These are phyloP conservation scores for Mesembrinibis cayennensis DNA, from an alignment of 2,113 vertebrate genomes.

Conservation along the genomic window DNA sequence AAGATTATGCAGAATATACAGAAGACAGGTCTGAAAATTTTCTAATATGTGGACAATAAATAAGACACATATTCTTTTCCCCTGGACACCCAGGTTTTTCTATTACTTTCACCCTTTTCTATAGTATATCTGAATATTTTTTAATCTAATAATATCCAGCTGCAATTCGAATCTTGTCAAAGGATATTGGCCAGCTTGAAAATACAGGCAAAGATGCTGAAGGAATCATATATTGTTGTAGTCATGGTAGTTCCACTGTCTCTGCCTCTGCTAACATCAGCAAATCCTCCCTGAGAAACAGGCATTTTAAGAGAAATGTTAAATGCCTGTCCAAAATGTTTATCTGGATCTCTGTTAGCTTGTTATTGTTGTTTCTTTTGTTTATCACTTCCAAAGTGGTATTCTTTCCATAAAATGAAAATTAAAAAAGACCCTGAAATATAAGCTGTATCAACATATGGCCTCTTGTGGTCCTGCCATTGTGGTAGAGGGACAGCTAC, in stretches of 20 bases:
- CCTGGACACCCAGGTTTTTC: neutral
- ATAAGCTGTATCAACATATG: fast-evolving
- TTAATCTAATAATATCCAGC: neutral
- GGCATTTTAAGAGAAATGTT: neutral
- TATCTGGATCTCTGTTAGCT: neutral
- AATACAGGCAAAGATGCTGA: neutral
- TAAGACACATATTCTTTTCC: neutral
- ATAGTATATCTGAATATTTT: neutral
- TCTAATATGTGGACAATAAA: neutral
- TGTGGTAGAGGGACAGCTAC: neutral
- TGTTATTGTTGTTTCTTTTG: neutral
- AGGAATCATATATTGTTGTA: neutral
- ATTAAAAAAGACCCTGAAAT: neutral
- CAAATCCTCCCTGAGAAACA: neutral
- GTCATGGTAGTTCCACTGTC: neutral
- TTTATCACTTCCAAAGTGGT: neutral
- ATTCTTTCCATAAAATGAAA: neutral
- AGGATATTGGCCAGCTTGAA: neutral
- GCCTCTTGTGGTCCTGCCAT: neutral
- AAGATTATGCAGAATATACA: neutral
- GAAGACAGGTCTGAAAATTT: neutral
- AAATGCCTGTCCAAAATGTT: neutral
- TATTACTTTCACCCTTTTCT: neutral
- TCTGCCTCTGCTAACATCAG: neutral
- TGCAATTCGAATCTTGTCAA: neutral